These are phyloP conservation scores for Paracanthobrama guichenoti DNA, from an alignment of 2,113 vertebrate species.

Conservation along the genomic window DNA sequence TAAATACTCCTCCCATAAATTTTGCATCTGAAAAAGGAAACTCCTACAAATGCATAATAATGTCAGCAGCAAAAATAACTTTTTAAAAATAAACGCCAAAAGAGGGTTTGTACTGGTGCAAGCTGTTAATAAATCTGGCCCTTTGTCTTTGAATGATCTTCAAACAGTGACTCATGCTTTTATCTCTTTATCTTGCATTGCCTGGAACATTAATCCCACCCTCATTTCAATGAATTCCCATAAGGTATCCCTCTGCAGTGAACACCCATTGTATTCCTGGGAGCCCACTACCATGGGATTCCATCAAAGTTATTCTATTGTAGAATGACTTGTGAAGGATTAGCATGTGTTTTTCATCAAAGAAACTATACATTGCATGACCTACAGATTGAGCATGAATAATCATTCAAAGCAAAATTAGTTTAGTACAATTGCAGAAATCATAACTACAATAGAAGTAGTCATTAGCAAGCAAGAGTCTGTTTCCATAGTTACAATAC, in stretches of 20 bases:
- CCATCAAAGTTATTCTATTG: no score
- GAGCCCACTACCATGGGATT: neutral
- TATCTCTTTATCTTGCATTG: neutral
- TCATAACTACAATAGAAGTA: slow-evolving; percentile 17
- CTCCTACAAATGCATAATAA: no score
- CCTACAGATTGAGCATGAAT: slow-evolving; percentile 8
- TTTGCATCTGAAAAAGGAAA: no score
- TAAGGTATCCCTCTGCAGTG: neutral
- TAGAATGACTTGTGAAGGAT: neutral
- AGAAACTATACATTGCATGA: neutral
- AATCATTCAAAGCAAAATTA: slow-evolving; percentile 21
- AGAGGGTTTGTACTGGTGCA: no score
- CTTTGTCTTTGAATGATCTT: neutral
- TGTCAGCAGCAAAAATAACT: no score
- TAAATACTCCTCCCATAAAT: no score
- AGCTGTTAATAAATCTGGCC: no score
- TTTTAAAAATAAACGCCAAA: no score
- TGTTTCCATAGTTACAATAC: slow-evolving; percentile 8
- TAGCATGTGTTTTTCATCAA: neutral
- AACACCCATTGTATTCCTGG: neutral
- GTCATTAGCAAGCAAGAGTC: neutral
- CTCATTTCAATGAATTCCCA: neutral
- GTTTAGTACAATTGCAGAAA: slow-evolving; percentile 8
- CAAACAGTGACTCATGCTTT: neutral
- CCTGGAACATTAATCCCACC: neutral